These are phyloP conservation scores for Galleria mellonella DNA, from an alignment of 1,140 invertebrate genomes.

Conservation along the genomic window DNA sequence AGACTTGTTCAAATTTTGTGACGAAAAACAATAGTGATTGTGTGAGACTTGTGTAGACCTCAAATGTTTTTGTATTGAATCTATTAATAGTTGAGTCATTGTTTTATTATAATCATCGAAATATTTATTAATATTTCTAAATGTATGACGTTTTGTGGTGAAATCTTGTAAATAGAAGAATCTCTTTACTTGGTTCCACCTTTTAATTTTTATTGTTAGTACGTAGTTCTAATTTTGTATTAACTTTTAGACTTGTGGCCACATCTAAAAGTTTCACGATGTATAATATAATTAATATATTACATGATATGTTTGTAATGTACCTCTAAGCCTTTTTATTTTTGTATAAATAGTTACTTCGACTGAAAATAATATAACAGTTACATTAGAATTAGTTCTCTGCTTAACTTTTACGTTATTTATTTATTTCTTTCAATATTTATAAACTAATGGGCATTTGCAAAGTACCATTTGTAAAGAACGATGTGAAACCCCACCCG, in stretches of 20 bases:
- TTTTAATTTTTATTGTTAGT: constrained; percentile 17
- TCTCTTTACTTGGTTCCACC: constrained; percentile 61
- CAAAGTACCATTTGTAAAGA: too few species aligned
- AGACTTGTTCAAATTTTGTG: constrained; percentile 38
- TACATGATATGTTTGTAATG: not conserved
- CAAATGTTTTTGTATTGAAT: not conserved
- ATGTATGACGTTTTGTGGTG: constrained; percentile 21
- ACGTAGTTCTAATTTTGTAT: constrained; percentile 13
- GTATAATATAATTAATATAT: constrained; percentile 17
- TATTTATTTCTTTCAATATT: too few species aligned
- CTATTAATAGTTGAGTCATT: not conserved
- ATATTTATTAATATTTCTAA: constrained; percentile 8
- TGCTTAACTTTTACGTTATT: too few species aligned
- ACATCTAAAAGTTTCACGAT: constrained; percentile 23
- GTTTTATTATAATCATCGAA: not conserved
- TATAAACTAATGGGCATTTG: too few species aligned
- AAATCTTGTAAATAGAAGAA: constrained; percentile 54
- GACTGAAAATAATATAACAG: constrained; percentile 25
- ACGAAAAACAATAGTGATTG: constrained; percentile 18
- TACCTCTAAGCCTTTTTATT: constrained; percentile 20
- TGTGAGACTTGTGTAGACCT: constrained; percentile 10
- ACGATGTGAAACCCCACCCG: not conserved
- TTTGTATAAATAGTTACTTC: constrained; percentile 32
- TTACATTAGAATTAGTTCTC: too few species aligned
- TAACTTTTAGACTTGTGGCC: constrained; percentile 39